Base-by-base conservation (phyloP, 2,888 invertebrate species). In the Lithophane socia region DNA sequence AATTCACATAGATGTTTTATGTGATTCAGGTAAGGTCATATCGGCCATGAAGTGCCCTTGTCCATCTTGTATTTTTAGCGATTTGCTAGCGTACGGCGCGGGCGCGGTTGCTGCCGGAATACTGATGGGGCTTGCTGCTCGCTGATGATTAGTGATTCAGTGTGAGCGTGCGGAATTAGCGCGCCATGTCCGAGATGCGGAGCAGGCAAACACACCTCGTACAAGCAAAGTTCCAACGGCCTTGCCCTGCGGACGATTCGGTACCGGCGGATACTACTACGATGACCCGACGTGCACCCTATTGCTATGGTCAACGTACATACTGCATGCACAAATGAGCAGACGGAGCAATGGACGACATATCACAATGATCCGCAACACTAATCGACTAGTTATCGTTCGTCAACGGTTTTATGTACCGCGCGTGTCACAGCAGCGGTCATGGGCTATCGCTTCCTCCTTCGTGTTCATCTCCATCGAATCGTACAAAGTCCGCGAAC, bases 111-210 rank as follows among this genome's bases (percentile, higher is more conserved):
- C 90, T 86, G 84, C 81, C 90, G 88, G 96, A 94, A 96, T 96
- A 96, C 95, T 95, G 96, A 96, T 96, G 88, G 89, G 85, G 81
- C 86, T 83, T 66, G 83, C 84, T 88, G 87, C 88, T 86, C 82
- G 77, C 61, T 42, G 75, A 81, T 90, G 90, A 95, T 96, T 96
- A 96, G 90, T 91, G 86, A 96, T 96, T 95, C 96, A 87, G 90
- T 84, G 88, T 92, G 92, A 88, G 94, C 93, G 95, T 90, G 88
- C 96, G 96, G 96, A 96, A 96, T 96, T 94, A 96, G 95, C 93
- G 90, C 94, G 91, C 85, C 74, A 82, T 87, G 93, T 94, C 94
- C 94, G 94, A 95, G 94, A 92, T 91, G 91, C 89, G 92, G 93
- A 90, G 92, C 90, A 91, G 84, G 86, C 86, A 87, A 86, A 87